Conservation (phyloP, 2,113 vertebrate species). For the Notothenia coriiceps region DNA sequence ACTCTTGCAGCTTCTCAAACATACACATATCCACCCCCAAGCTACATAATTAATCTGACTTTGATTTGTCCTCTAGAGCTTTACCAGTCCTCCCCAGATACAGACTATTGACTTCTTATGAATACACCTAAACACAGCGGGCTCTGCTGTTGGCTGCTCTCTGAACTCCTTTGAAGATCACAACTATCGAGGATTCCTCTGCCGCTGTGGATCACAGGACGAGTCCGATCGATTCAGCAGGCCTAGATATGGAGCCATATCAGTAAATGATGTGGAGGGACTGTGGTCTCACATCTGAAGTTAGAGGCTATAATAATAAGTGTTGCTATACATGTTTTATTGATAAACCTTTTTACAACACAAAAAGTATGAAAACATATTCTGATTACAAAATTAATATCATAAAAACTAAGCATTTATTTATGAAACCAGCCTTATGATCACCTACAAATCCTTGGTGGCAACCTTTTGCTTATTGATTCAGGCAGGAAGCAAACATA, state of each 20-base stretch:
- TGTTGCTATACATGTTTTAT: not conserved
- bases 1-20: constrained; percentile 16
- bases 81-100: constrained; percentile 31
- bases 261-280: constrained; percentile 49
- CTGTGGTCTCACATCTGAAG: constrained; percentile 31
- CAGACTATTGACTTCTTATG: constrained; percentile 54
- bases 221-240: constrained; percentile 62
- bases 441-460: constrained; percentile 12
- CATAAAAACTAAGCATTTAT: constrained; percentile 3
- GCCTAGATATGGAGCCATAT: constrained; percentile 30
- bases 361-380: not conserved
- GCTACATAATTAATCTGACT: constrained; percentile 58
- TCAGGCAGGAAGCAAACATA: constrained; percentile 16
- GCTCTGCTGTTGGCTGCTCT: constrained; percentile 47
- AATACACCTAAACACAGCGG: constrained; percentile 50
- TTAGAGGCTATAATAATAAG: not conserved
- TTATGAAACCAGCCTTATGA: constrained; percentile 6
- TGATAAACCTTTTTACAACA: not conserved
- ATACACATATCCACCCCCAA: constrained; percentile 20
- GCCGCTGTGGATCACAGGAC: constrained; percentile 49
- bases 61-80: constrained; percentile 61
- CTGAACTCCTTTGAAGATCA: constrained; percentile 67
- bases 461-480: constrained; percentile 22
- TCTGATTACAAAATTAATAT: constrained; percentile 9
- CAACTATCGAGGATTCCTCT: constrained; percentile 51